Base-by-base conservation (phyloP, 1,140 invertebrate genomes). In the Scylla paramamosain region DNA sequence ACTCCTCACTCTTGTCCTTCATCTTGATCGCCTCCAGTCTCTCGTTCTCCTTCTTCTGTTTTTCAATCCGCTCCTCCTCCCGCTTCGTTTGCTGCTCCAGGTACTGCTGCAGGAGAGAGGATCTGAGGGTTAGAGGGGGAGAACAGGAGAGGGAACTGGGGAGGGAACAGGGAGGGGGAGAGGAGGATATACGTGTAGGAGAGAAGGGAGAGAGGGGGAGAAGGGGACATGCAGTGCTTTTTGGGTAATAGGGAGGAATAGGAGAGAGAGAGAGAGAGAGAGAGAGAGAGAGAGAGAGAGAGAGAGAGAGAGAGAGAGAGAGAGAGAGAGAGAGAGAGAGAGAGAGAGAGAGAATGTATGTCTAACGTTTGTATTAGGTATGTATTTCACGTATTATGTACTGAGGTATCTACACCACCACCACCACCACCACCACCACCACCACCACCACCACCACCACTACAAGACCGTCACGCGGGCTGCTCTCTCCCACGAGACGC, bases 1-100 rank as follows among this genome's bases (percentile, higher is more conserved):
- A 99, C 97, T 99, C 98, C 97, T 99, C 98, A 97, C 99, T 98
- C 97, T 98, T 99, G 96, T 98, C 98, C 97, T 99, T 99, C 97
- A 99, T 99, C 96, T 98, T 98, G 91, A 99, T 97, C 29, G 98
- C 98, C 96, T 99, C 98, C 94, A 98, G 97, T 95, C 98, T 97
- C 96, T 98, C 98, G 91, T 98, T 97, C 96, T 99, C 98, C 96
- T 98, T 97, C 94, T 98, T 97, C 97, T 98, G 98, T 96, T 98
- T 97, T 96, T 97, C 97, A 67, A 97, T 96, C 93, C 97, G 97
- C 96, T 98, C 97, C 94, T 97, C 97, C 96, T 97, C 97, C 94
- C 98, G 97, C 96, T 98, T 98, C 97, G 98, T 98, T 96, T 98
- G 98, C 45, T 97, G 96, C 96, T 99, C 98, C 97, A 98, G 98